Evolutionary conservation across 2,113 vertebrate genomes (phyloP).

Genomic region (Calonectris borealis): DNA sequence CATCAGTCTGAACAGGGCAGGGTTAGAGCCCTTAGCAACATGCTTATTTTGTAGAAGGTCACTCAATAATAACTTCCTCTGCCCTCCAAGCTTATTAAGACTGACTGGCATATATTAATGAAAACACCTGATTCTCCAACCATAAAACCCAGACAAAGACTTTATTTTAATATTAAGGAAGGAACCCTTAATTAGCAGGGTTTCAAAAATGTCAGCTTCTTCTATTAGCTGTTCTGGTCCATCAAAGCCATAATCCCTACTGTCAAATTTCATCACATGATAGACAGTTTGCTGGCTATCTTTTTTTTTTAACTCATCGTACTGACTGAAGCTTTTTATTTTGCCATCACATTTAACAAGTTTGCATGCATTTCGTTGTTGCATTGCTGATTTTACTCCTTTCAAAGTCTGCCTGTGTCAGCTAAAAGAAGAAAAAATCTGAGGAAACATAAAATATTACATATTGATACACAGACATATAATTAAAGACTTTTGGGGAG

Average conservation of each 20-base stretch:
- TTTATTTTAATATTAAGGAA: constrained; percentile 88
- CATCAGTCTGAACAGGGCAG: constrained; percentile 80
- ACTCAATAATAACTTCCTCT: constrained; percentile 89
- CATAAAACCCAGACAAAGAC: constrained; percentile 86
- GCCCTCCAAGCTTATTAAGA: constrained; percentile 89
- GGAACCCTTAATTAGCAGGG: constrained; percentile 89
- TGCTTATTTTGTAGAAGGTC: constrained; percentile 91
- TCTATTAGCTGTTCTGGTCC: constrained; percentile 88
- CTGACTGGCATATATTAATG: constrained; percentile 91
- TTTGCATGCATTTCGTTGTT: constrained; percentile 73
- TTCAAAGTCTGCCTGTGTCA: constrained; percentile 75
- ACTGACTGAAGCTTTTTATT: constrained; percentile 77
- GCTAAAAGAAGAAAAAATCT: constrained; percentile 58
- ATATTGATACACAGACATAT: constrained; percentile 71
- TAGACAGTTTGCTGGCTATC: constrained; percentile 80
- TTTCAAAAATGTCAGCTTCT: constrained; percentile 91
- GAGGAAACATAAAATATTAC: constrained; percentile 74
- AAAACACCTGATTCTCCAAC: constrained; percentile 90
- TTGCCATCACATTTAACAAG: constrained; percentile 77
- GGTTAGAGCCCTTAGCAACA: constrained; percentile 85
- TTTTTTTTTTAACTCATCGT: constrained; percentile 70
- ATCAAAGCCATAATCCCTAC: constrained; percentile 89
- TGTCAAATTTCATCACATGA: constrained; percentile 90
- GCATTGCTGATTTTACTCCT: constrained; percentile 71
- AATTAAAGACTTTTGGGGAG: constrained; percentile 74